phyloP scores from a whole-genome alignment of 2,113 vertebrate species.

The Bombycilla garrulus region DNA sequence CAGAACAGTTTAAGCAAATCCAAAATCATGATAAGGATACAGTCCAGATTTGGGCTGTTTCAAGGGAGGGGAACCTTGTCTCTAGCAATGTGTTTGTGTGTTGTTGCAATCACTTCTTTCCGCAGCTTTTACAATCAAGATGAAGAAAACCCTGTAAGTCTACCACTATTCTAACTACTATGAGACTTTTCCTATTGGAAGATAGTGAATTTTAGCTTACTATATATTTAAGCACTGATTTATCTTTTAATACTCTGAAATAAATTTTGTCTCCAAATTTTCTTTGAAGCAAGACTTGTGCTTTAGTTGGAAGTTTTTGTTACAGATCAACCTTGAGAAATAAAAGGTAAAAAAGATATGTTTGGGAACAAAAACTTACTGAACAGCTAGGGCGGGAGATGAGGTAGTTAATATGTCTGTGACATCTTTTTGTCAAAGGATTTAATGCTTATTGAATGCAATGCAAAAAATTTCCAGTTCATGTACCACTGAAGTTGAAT shows the following conservation, averaged over 20 bases:
- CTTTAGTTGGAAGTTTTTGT: not conserved
- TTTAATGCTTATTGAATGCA: not conserved
- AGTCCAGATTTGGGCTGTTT: not conserved
- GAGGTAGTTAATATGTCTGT: not conserved
- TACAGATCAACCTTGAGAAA: not conserved
- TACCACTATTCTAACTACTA: not conserved
- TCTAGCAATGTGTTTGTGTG: not conserved
- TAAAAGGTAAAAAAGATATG: not conserved
- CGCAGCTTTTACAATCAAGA: not conserved
- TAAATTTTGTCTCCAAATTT: not conserved
- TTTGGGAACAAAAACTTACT: not conserved
- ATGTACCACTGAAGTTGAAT: not conserved
- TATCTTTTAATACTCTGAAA: not conserved
- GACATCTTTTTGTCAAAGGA: not conserved
- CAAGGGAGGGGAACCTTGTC: not conserved
- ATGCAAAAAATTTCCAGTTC: not conserved
- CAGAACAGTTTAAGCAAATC: not conserved
- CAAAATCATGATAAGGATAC: not conserved
- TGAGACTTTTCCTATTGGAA: not conserved
- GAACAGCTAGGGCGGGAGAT: not conserved
- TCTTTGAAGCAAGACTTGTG: not conserved
- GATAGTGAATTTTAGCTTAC: not conserved
- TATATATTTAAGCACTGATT: not conserved
- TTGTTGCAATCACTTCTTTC: not conserved
- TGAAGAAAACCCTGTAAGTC: not conserved